Evolutionary conservation across 1,140 invertebrate species (phyloP), one percentile per base, ranked within the genome.

Genomic region (Ostrea edulis): DNA sequence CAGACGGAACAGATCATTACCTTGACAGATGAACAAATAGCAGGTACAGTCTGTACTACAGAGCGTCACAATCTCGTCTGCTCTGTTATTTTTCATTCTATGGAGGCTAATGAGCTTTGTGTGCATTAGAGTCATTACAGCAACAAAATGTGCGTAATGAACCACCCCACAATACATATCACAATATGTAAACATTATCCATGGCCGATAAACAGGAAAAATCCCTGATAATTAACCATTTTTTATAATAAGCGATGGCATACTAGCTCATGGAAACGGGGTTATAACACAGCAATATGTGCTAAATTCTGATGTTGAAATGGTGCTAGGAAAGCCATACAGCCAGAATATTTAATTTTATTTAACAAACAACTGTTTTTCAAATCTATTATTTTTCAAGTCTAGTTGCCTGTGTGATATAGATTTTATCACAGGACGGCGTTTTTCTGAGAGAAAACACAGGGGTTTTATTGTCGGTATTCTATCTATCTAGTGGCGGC

Each of bases 11-110:
- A 84, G 35, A 82, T 89, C 51, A 89, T 89, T 81, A 83, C 87
- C 65, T 77, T 89, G 65, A 89, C 88, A 51, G 88, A 89, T 71
- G 88, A 89, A 84, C 88, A 89, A 62, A 84, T 89, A 77, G 88
- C 88, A 89, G 88, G 88, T 89, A 83, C 62, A 81, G n/a, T 4
- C 9, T 2, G 12, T 8, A 20, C 17, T 62, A n/a, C 55, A 62
- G 55, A 62, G 55, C 2, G n/a, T 17, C 55, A n/a, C 17, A 62
- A 62, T 20, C 17, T 5, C 7, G 55, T 62, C 55, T 7, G 55
- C 14, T n/a, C 17, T 62, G 25, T 35, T 77, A 14, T 12, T 29
- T 8, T 77, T 29, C 29, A 11, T 77, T 25, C 22, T 77, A 77
- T 77, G 9, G 12, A 35, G 29, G 68, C 68, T 77, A 77, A 77